A percentile compares a stretch with the other conserved stretches of the same genome.
Conservation (phyloP, 2,797 vertebrate species). For the Muraenolepis orangiensis region DNA sequence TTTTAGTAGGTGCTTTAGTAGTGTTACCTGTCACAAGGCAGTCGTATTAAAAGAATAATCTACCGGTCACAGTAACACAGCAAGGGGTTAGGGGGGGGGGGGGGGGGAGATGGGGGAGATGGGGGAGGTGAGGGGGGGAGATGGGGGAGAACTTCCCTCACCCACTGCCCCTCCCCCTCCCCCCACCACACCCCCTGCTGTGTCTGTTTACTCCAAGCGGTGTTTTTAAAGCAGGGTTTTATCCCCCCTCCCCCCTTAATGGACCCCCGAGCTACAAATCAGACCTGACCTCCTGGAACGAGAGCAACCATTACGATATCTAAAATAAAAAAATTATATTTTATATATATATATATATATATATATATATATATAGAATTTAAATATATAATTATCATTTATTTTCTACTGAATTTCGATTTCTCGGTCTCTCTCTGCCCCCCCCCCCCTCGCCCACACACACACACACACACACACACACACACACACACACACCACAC, state of each 20-base stretch:
- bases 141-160: no score
- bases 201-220: constrained; percentile 95
- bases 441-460: constrained; percentile 16
- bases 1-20: constrained; percentile 2
- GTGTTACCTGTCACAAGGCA: constrained; percentile 88
- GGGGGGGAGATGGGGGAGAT: no score
- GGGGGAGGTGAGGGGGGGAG: no score
- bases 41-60: constrained; percentile 83
- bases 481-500: no score
- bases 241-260: constrained; percentile 81
- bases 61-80: constrained; percentile 69
- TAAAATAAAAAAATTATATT: constrained; percentile 60
- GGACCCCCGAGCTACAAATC: constrained; percentile 87
- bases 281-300: constrained; percentile 89
- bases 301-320: constrained; percentile 89
- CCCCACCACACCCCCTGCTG: constrained; percentile 79
- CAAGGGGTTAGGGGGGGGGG: no score
- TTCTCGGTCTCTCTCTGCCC: not conserved
- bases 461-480: no score
- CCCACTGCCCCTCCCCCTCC: no score
- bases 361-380: no score
- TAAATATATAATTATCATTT: constrained; percentile 75
- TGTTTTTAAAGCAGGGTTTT: no score
- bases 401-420: constrained; percentile 36
- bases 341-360: no score